Conservation (phyloP, 2,797 vertebrate species). For the Hozukius guyotensis region DNA sequence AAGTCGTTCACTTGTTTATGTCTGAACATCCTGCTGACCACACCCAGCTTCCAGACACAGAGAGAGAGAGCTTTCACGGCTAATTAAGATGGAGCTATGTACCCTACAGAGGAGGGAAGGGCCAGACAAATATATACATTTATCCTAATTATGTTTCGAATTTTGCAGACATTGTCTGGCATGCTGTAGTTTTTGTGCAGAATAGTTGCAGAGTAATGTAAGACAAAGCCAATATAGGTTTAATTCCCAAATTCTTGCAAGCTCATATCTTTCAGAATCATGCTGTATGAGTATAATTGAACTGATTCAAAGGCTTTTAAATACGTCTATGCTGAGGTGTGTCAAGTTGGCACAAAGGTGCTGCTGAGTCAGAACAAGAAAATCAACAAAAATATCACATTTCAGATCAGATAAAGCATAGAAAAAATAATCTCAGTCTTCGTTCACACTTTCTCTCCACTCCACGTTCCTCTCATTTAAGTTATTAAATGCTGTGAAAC, state of each 20-base stretch:
- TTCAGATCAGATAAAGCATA: background rate
- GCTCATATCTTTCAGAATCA: background rate
- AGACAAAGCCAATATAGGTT: background rate
- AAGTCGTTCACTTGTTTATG: constrained; percentile 54
- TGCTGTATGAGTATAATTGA: background rate
- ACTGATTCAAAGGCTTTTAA: background rate
- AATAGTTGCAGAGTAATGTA: background rate
- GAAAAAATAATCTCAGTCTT: background rate
- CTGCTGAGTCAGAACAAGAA: background rate
- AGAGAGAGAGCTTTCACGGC: constrained; percentile 43
- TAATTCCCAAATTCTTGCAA: background rate
- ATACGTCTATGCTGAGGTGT: background rate
- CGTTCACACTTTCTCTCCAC: background rate
- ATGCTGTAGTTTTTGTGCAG: background rate
- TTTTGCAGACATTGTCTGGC: background rate
- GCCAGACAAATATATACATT: constrained; percentile 10
- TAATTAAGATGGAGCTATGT: constrained; percentile 57
- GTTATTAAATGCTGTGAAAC: constrained; percentile 1
- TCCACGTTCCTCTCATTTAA: background rate
- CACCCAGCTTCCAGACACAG: constrained; percentile 59
- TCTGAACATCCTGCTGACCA: constrained; percentile 68
- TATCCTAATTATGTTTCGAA: constrained; percentile 2
- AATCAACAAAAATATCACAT: background rate
- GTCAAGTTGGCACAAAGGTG: background rate
- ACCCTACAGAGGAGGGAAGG: background rate